Evolutionary conservation across 2,113 vertebrate genomes (phyloP), one percentile per base, ranked within the genome.

Genomic region (Corythornis cristatus): DNA sequence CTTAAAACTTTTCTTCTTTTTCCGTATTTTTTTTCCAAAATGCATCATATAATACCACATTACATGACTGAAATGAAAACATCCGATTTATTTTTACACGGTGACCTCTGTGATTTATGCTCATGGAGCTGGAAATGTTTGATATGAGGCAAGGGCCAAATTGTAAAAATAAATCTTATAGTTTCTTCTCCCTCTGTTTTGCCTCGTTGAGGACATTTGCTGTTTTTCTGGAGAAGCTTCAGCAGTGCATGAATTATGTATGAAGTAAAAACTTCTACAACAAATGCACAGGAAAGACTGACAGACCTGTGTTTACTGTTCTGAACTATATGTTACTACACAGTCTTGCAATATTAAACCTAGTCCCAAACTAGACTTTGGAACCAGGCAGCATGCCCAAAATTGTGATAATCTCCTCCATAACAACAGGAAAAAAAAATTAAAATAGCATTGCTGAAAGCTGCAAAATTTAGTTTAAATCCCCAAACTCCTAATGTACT

Each of bases 281-380:
- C 72, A 90, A 86, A 61, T 2, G 5, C 67, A 51, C 21, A 70
- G 61, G 56, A 83, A 61, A 29, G 66, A 54, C 67, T 23, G 74
- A 37, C 66, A 91, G 82, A 53, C 20, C 86, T 21, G 33, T 80
- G 56, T 89, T 93, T 89, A 51, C 77, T 81, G 61, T 74, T 73
- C 71, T 90, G 35, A 57, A 67, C 86, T 95, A 16, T 95, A 79
- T 82, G 70, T 89, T 83, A 77, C 92, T 83, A 74, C 86, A 88
- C 67, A 75, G 61, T 8, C 65, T 73, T 78, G 70, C 93, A 83
- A 83, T 93, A 78, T 58, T 93, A 85, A 95, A 83, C 84, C 72
- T 68, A 89, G 75, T 72, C 70, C 89, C 68, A 86, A 75, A 82
- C 67, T 84, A 93, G 95, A 94, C 93, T 96, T 96, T 90, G 94